Base-by-base conservation (phyloP, 2,113 vertebrate genomes). In the Rhea pennata region DNA sequence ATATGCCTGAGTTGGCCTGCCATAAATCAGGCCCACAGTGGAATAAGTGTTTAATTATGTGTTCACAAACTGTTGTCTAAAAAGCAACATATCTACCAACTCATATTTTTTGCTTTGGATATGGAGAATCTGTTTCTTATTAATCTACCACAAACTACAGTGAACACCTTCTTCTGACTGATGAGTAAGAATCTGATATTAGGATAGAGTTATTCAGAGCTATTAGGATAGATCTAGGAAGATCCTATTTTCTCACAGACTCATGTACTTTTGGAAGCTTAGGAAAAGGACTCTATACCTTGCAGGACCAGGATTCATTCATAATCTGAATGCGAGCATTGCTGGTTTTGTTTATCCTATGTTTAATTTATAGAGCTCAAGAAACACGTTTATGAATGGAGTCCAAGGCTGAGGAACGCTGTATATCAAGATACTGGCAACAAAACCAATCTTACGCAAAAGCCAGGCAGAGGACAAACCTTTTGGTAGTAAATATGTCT, bases 21-120 rank as follows among this genome's bases (percentile, higher is more conserved):
- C 40, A 92, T 93, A 95, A 95, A 96, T 96, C 88, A 97, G 90
- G 54, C 22, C 27, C 44, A 65, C 29, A 66, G 64, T n/a, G 0
- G 0, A 95, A 56, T 96, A 84, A 79, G 16, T 71, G 26, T 76
- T 92, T 90, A 93, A 96, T 96, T 85, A 91, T 15, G 22, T 64
- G 61, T 72, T 93, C 93, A 91, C 39, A 88, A 83, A 78, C 54
- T 40, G 23, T 70, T 84, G n/a, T 42, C 8, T 56, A 69, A 71
- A 73, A 84, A 79, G 36, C 10, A 95, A 79, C 54, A 17, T 88
- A 48, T 31, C 42, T 61, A 74, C 27, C 31, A 61, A 73, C 14
- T 53, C 1, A 0, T 74, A 64, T 64, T 46, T 88, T 77, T 89
- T 27, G 13, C 5, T 29, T 82, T 65, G 73, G 44, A 23, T 36